A percentile compares a stretch with the other conserved stretches of the same genome.
Conservation (phyloP, 2,797 vertebrate genomes). For the Glossophaga mutica region DNA sequence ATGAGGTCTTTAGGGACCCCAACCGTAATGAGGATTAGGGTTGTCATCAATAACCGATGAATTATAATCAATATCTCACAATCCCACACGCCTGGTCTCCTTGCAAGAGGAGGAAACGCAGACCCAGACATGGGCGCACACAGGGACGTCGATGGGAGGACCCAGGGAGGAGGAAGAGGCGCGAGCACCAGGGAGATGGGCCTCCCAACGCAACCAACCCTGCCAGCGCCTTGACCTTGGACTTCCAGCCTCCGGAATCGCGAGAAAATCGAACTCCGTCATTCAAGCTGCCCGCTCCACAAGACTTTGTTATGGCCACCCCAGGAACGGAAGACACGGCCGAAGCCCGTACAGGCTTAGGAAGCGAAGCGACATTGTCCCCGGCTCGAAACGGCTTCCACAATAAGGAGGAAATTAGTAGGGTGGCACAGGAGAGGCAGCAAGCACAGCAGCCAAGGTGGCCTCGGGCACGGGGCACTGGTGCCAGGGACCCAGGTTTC, state of each 20-base stretch:
- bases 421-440: accelerated
- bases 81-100: background rate
- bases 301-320: accelerated
- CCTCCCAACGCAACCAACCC: accelerated
- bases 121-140: accelerated
- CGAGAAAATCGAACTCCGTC: accelerated
- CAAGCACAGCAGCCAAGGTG: background rate
- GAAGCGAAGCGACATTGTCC: background rate
- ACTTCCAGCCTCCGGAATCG: background rate
- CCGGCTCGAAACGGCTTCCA: background rate
- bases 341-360: accelerated
- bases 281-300: accelerated
- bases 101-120: background rate
- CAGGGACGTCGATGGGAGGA: accelerated
- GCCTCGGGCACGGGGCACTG: accelerated
- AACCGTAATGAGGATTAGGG: background rate
- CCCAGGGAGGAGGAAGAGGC: background rate
- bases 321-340: accelerated
- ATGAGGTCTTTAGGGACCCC: background rate
- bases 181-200: too few species aligned
- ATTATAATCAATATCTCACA: background rate
- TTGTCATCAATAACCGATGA: background rate
- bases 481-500: background rate
- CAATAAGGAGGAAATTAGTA: accelerated
- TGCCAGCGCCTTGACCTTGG: accelerated